phyloP scores from a whole-genome alignment of 2,113 vertebrate genomes.

The Rafetus swinhoei region DNA sequence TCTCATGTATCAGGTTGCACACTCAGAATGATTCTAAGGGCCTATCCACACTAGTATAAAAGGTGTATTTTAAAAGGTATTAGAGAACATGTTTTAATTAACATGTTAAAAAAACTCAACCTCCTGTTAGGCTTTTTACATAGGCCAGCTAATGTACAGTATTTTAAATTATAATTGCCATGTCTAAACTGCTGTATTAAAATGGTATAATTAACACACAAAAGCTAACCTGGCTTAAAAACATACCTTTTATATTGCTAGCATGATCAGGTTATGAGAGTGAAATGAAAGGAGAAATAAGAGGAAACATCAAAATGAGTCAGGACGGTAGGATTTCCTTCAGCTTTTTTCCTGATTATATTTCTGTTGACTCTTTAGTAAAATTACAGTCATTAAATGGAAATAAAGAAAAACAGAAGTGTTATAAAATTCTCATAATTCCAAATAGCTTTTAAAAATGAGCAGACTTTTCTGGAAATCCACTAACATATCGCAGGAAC shows the following conservation, averaged over 20 bases:
- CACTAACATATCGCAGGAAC: neutral
- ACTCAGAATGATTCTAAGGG: neutral
- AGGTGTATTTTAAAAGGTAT: neutral
- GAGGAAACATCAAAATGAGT: neutral
- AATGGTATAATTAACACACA: fast-evolving
- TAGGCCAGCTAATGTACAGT: neutral
- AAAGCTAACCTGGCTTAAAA: neutral
- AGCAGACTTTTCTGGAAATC: neutral
- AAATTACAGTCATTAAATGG: neutral
- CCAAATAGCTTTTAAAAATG: neutral
- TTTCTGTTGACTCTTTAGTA: neutral
- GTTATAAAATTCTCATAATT: neutral
- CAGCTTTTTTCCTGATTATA: neutral
- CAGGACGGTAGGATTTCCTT: neutral
- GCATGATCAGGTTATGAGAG: neutral
- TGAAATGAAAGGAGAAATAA: neutral
- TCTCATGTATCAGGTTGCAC: neutral
- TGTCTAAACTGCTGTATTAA: neutral
- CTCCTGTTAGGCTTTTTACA: neutral
- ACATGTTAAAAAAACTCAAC: neutral
- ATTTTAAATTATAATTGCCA: neutral
- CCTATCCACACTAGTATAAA: neutral
- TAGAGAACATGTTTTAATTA: neutral
- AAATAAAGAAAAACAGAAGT: neutral
- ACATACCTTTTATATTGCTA: neutral